Evolutionary conservation across 2,888 invertebrate genomes (phyloP).

Genomic region (Epicampocera succincta): DNA sequence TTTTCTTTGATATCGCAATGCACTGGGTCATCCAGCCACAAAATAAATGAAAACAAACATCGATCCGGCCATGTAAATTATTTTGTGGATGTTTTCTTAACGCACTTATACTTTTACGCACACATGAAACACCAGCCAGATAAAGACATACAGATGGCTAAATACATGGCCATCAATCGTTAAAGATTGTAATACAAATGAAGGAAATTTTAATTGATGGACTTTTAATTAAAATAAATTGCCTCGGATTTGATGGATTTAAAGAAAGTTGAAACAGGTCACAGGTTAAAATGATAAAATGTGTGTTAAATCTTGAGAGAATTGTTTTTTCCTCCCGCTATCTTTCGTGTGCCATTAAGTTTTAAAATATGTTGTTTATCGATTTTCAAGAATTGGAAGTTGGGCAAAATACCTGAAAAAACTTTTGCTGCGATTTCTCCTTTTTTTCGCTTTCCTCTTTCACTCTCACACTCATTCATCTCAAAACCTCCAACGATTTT

Average conservation of each 20-base stretch:
- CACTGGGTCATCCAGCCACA: conserved; percentile 54
- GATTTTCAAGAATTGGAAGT: too few species aligned
- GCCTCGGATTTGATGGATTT: conserved; percentile 20
- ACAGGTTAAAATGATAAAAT: background rate
- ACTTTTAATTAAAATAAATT: conserved; percentile 55
- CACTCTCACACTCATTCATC: too few species aligned
- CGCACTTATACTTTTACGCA: background rate
- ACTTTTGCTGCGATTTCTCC: too few species aligned
- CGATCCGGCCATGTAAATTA: conserved; percentile 59
- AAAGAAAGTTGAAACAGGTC: background rate
- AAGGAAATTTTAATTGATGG: conserved; percentile 45
- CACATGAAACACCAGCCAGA: too few species aligned
- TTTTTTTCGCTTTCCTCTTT: too few species aligned
- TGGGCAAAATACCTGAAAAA: too few species aligned
- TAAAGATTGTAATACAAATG: background rate
- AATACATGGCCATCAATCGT: background rate
- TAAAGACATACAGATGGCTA: background rate
- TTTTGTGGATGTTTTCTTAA: conserved; percentile 49
- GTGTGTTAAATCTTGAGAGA: background rate
- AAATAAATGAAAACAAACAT: conserved; percentile 61
- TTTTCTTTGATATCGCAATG: conserved; percentile 6
- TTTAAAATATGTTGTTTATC: too few species aligned
- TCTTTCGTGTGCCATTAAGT: background rate
- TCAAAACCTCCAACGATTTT: background rate
- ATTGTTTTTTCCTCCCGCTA: too few species aligned